Conservation (phyloP, 2,113 vertebrate species). For the Trogon melanurus region DNA sequence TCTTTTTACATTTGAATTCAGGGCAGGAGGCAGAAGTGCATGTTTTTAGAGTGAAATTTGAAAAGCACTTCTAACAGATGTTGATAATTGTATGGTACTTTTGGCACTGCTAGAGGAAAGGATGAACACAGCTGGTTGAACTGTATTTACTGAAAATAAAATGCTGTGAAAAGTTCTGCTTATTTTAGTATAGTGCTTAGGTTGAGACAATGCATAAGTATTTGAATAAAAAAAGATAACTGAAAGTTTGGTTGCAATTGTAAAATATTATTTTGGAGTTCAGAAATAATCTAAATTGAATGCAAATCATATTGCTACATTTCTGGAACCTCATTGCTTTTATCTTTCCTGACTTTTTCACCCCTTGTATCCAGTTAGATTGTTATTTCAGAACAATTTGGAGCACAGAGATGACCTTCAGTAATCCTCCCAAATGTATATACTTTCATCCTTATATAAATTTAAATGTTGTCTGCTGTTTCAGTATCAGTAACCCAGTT, state of each 20-base stretch:
- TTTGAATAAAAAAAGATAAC: background rate
- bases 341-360: background rate
- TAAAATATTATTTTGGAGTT: constrained; percentile 28
- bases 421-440: background rate
- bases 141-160: constrained; percentile 47
- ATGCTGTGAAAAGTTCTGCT: constrained; percentile 6
- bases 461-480: background rate
- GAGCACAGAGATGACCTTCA: background rate
- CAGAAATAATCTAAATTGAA: constrained; percentile 32
- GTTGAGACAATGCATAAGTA: background rate
- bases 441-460: background rate
- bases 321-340: background rate
- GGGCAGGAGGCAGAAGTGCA: background rate
- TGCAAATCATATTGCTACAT: background rate
- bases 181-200: background rate
- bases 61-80: constrained; percentile 39
- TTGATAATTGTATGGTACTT: constrained; percentile 31
- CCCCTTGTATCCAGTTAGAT: background rate
- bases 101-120: background rate
- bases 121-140: constrained; percentile 32
- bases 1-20: constrained; percentile 41
- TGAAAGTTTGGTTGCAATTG: background rate
- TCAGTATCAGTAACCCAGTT: background rate
- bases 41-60: constrained; percentile 12
- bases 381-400: background rate